Base-by-base conservation (phyloP, 2,113 vertebrate genomes). In the Dermatemys mawii region DNA sequence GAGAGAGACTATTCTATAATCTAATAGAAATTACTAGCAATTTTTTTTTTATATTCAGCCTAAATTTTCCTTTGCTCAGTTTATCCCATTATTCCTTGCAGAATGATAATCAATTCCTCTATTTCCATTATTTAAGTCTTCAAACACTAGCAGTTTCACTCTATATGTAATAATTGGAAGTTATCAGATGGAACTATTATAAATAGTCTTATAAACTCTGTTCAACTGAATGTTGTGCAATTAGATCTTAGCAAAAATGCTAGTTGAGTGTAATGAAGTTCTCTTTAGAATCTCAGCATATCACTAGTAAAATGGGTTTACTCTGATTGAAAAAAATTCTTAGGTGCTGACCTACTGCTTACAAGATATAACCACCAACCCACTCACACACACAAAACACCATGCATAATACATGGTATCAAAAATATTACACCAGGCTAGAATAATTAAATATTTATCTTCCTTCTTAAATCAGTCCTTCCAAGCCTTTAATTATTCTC, bases 1-100 rank as follows among this genome's bases (percentile, higher is more conserved):
- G 79, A 93, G 88, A 95, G 94, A 92, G 84, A 92, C 54, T 90
- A 95, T 41, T 88, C 91, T 21, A 87, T 94, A 96, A 91, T 92
- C 83, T 94, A 96, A 95, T 78, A 95, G 12, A 46, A 86, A 46
- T 67, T 81, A 63, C 55, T 4, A 8, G 13, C 24, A 63, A 35
- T 79, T 89, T 79, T 48, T 49, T 86, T 86, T 80, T 91, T 84
- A 79, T 41, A 48, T 4, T 46, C 91, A 50, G 55, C 84, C 87
- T 79, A 55, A 78, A 53, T 27, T 87, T 73, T 60, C 44, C 83
- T 78, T 95, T 89, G 78, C 87, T 73, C 84, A 90, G 7, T 41
- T 92, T 90, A 91, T 70, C 49, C 78, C 76, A 49, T 24, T 35
- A 51, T 35, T 67, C 41, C 22, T 48, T 5, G 38, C 46, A 53